Evolutionary conservation across 2,113 vertebrate genomes (phyloP).

Genomic region (Nothobranchius kuhntae): DNA sequence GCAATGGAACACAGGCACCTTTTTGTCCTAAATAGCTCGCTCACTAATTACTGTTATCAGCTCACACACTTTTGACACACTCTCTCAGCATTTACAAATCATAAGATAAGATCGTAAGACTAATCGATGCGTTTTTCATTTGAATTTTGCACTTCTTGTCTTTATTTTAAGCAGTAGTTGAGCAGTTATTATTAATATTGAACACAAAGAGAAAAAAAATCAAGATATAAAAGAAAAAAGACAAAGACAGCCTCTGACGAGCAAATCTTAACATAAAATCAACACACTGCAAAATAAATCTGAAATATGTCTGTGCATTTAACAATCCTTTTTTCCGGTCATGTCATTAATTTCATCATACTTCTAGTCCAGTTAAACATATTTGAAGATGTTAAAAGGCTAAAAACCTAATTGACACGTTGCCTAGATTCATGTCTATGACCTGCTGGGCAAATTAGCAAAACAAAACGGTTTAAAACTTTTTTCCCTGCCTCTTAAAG

Average conservation of each 20-base stretch:
- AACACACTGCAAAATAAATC: background rate
- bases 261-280: background rate
- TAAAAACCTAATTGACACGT: background rate
- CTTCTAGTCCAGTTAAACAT: background rate
- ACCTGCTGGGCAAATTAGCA: background rate
- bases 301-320: background rate
- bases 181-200: background rate
- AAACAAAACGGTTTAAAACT: no score
- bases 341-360: no score
- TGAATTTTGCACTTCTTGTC: background rate
- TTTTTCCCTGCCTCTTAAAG: no score
- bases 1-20: background rate
- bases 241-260: background rate
- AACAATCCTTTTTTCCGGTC: no score
- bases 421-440: background rate
- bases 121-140: background rate
- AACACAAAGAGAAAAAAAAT: background rate
- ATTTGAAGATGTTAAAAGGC: no score
- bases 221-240: background rate
- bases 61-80: background rate
- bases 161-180: background rate
- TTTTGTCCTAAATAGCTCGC: background rate
- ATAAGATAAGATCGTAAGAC: background rate
- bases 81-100: background rate
- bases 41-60: background rate